A percentile compares a stretch with the other conserved stretches of the same genome.
These are phyloP conservation scores for Falco peregrinus DNA, from an alignment of 2,797 vertebrate species.

Conservation along the genomic window DNA sequence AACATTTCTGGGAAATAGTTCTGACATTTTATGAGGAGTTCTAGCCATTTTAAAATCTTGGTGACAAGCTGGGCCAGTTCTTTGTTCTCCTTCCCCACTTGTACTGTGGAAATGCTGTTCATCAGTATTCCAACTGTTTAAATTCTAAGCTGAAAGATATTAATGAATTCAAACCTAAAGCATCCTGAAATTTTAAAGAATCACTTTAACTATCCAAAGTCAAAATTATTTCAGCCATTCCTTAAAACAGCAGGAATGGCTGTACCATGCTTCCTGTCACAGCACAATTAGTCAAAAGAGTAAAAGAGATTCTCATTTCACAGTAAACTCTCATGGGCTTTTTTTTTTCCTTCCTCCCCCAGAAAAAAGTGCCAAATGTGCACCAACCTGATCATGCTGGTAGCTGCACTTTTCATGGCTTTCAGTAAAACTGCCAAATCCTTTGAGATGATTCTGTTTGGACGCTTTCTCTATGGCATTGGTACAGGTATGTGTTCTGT, in stretches of 20 bases:
- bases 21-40: background rate
- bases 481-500: conserved; percentile 80
- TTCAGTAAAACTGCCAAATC: conserved; percentile 85
- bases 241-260: background rate
- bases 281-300: background rate
- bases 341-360: background rate
- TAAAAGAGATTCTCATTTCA: background rate
- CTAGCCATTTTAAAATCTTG: background rate
- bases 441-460: conserved; percentile 92
- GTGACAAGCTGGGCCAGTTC: background rate
- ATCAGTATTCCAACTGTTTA: background rate
- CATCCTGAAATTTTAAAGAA: background rate
- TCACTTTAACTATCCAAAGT: background rate
- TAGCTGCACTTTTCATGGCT: conserved; percentile 80
- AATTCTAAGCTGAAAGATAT: background rate
- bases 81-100: background rate
- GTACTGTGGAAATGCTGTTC: background rate
- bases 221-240: background rate
- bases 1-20: background rate
- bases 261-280: background rate
- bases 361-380: conserved; percentile 91
- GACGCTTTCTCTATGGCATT: conserved; percentile 86
- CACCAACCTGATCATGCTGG: conserved; percentile 88
- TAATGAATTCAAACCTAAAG: background rate
- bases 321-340: background rate